A percentile compares a stretch with the other conserved stretches of the same genome.
Evolutionary conservation across 1,140 invertebrate species (phyloP).

Genomic region (Spodoptera litura): DNA sequence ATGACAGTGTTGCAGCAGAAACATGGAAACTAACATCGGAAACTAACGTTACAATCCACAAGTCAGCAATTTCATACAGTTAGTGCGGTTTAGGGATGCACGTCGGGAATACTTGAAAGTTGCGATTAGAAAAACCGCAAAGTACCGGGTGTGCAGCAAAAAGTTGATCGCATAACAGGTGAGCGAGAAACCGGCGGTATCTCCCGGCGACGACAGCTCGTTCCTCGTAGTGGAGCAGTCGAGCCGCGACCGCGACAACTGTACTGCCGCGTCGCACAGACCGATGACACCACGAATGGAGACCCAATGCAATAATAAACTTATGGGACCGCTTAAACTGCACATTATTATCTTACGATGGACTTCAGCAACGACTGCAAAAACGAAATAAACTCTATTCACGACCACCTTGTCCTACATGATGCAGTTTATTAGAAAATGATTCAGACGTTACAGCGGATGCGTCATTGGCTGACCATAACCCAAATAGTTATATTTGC

Average conservation of each 20-base stretch:
- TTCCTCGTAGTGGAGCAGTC: slow-evolving; percentile 13
- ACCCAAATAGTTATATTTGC: slow-evolving; percentile 50
- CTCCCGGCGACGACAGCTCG: slow-evolving; percentile 36
- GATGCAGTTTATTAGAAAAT: slow-evolving; percentile 61
- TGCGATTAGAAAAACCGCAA: slow-evolving; percentile 66
- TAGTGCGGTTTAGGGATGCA: slow-evolving; percentile 66
- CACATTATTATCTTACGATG: slow-evolving; percentile 6
- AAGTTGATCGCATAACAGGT: slow-evolving; percentile 62
- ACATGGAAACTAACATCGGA: slow-evolving; percentile 50
- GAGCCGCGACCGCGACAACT: slow-evolving; percentile 1
- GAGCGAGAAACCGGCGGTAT: slow-evolving; percentile 55
- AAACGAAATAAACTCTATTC: slow-evolving; percentile 36
- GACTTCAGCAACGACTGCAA: background rate
- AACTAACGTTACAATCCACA: slow-evolving; percentile 52
- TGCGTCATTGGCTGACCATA: slow-evolving; percentile 53
- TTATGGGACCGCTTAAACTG: background rate
- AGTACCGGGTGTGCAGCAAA: slow-evolving; percentile 58
- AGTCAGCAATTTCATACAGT: slow-evolving; percentile 68
- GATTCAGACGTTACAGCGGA: slow-evolving; percentile 52
- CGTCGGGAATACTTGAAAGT: slow-evolving; percentile 61
- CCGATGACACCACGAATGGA: background rate
- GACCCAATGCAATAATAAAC: slow-evolving; percentile 7
- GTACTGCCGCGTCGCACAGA: background rate
- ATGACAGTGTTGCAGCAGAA: slow-evolving; percentile 64
- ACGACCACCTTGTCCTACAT: slow-evolving; percentile 57